A percentile compares a stretch with the other conserved stretches of the same genome.
phyloP scores from a whole-genome alignment of 2,797 vertebrate species.

The Mallotus villosus region DNA sequence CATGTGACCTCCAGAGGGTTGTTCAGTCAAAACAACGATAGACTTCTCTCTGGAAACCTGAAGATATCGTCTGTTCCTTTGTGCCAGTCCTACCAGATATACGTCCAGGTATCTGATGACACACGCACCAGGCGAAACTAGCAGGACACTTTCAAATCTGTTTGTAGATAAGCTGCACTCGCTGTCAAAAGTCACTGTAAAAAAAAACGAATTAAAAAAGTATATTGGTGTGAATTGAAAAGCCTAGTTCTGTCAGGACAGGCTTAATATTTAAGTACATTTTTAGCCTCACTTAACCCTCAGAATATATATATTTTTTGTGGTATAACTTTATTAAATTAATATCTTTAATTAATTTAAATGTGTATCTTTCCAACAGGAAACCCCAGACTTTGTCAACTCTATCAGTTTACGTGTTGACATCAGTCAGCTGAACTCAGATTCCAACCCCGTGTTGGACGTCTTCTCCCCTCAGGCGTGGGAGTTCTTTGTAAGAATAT shows the following conservation, averaged over 20 bases:
- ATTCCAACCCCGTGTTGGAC: slow-evolving; percentile 76
- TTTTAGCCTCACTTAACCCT: neutral
- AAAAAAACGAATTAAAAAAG: neutral
- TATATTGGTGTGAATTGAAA: neutral
- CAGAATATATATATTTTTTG: too few species aligned
- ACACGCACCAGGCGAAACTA: too few species aligned
- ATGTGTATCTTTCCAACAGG: slow-evolving; percentile 39
- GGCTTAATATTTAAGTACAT: neutral
- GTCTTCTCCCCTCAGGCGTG: slow-evolving; percentile 70
- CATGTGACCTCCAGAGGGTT: slow-evolving; percentile 78
- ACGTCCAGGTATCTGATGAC: slow-evolving; percentile 69
- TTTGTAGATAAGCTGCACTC: too few species aligned
- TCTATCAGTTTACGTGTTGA: slow-evolving; percentile 77
- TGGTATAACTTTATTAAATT: too few species aligned
- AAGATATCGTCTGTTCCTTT: slow-evolving; percentile 48
- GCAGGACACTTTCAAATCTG: too few species aligned
- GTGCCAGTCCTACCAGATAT: slow-evolving; percentile 72
- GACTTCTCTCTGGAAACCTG: slow-evolving; percentile 44
- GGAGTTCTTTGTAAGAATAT: slow-evolving; percentile 74
- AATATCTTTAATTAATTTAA: too few species aligned
- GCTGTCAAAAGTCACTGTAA: too few species aligned
- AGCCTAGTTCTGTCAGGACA: neutral
- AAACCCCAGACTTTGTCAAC: slow-evolving; percentile 78
- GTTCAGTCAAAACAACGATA: slow-evolving; percentile 79
- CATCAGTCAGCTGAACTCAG: slow-evolving; percentile 67